Evolutionary conservation across 2,888 invertebrate genomes (phyloP).

Genomic region (Sialis lutaria): DNA sequence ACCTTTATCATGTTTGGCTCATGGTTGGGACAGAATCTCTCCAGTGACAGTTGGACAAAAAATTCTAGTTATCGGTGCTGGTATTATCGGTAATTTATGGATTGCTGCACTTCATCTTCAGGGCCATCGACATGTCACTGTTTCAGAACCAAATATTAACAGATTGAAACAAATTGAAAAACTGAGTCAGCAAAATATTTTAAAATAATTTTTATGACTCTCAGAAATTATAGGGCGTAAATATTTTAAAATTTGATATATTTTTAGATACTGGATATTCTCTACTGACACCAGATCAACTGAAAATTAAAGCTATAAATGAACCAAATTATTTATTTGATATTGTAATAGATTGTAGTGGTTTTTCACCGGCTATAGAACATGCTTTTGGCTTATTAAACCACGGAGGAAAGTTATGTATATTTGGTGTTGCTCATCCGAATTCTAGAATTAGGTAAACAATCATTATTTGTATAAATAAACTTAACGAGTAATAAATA

Average conservation of each 20-base stretch:
- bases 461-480: too few species aligned
- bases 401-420: conserved; percentile 43
- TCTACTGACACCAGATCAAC: conserved; percentile 32
- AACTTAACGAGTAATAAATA: too few species aligned
- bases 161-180: conserved; percentile 32
- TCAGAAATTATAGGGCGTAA: too few species aligned
- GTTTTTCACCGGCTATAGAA: conserved; percentile 51
- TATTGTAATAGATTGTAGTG: conserved; percentile 55
- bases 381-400: conserved; percentile 35
- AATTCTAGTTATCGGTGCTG: conserved; percentile 48
- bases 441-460: conserved; percentile 24
- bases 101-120: conserved; percentile 43
- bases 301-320: conserved; percentile 23
- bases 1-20: conserved; percentile 51
- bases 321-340: conserved; percentile 33
- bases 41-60: conserved; percentile 41
- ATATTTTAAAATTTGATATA: not conserved
- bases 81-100: conserved; percentile 59
- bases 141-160: conserved; percentile 42
- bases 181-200: conserved; percentile 24
- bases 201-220: too few species aligned
- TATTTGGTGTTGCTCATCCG: conserved; percentile 49
- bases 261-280: conserved; percentile 41
- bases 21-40: conserved; percentile 45
- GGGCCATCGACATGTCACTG: conserved; percentile 48